These are phyloP conservation scores for Pogonus chalceus DNA, from an alignment of 1,140 invertebrate genomes.

Conservation along the genomic window DNA sequence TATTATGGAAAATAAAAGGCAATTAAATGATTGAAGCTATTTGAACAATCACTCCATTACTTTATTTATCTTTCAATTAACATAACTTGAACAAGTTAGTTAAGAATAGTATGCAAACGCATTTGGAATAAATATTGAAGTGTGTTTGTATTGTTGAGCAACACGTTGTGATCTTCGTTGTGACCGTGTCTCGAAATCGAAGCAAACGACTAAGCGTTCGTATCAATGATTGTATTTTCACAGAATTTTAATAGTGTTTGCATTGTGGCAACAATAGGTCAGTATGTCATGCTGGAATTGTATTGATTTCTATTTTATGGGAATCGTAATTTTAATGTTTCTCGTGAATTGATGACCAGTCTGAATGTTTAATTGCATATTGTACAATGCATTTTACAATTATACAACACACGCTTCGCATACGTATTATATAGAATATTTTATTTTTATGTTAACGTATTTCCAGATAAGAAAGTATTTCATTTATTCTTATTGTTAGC, in stretches of 20 bases:
- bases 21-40: too few species aligned
- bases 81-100: not conserved
- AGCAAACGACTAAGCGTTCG: not conserved
- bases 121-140: not conserved
- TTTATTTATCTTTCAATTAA: conserved; percentile 1
- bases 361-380: too few species aligned
- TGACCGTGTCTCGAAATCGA: not conserved
- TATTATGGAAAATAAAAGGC: too few species aligned
- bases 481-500: too few species aligned
- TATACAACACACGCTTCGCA: too few species aligned
- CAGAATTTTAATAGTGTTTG: not conserved
- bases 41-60: not conserved
- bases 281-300: conserved; percentile 1
- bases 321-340: not conserved
- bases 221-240: conserved; percentile 4
- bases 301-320: conserved; percentile 6
- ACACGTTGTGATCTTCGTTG: not conserved
- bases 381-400: too few species aligned
- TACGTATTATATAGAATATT: too few species aligned
- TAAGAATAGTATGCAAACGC: not conserved
- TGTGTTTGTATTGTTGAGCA: conserved; percentile 3
- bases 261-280: not conserved
- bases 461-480: too few species aligned
- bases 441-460: too few species aligned
- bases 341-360: not conserved